Percentiles rank a stretch among this genome's conserved stretches.
Evolutionary conservation across 2,888 invertebrate species (phyloP).

Genomic region (Drosophila ustulata): DNA sequence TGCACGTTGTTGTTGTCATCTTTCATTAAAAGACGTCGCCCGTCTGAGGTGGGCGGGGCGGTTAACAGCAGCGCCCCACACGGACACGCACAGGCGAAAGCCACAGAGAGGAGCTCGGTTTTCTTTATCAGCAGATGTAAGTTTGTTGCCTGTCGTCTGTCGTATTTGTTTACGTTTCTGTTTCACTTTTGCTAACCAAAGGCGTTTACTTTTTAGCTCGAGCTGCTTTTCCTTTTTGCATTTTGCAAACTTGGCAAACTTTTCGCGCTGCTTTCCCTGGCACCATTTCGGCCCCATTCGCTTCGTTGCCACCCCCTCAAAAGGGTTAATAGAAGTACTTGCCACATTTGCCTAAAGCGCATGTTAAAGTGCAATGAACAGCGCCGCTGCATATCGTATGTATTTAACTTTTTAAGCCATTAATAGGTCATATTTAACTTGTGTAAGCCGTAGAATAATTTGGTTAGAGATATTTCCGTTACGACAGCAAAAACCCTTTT

Average conservation of each 20-base stretch:
- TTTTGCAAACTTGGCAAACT: constrained; percentile 43
- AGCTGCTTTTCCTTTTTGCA: constrained; percentile 37
- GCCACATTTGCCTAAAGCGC: constrained; percentile 4
- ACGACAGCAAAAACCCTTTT: background rate
- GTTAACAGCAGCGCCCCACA: constrained; percentile 19
- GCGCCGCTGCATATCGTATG: background rate
- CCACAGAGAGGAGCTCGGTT: constrained; percentile 19
- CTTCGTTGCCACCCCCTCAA: constrained; percentile 32
- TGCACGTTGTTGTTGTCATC: constrained; percentile 72
- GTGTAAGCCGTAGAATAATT: background rate
- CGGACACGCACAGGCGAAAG: background rate
- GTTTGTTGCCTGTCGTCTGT: constrained; percentile 51
- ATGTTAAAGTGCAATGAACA: constrained; percentile 33
- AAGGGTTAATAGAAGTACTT: constrained; percentile 19
- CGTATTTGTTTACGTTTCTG: constrained; percentile 75
- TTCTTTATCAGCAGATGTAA: constrained; percentile 83
- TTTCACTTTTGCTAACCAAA: constrained; percentile 75
- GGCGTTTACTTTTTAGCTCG: constrained; percentile 61
- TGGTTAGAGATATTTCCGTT: constrained; percentile 10
- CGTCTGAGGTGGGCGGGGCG: constrained; percentile 7
- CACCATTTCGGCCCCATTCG: constrained; percentile 47
- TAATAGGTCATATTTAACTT: constrained; percentile 13
- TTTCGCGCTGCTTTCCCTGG: constrained; percentile 51
- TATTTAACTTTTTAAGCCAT: constrained; percentile 3
- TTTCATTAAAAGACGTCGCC: constrained; percentile 69